phyloP scores from a whole-genome alignment of 1,140 invertebrate genomes.

The Colletes latitarsis region DNA sequence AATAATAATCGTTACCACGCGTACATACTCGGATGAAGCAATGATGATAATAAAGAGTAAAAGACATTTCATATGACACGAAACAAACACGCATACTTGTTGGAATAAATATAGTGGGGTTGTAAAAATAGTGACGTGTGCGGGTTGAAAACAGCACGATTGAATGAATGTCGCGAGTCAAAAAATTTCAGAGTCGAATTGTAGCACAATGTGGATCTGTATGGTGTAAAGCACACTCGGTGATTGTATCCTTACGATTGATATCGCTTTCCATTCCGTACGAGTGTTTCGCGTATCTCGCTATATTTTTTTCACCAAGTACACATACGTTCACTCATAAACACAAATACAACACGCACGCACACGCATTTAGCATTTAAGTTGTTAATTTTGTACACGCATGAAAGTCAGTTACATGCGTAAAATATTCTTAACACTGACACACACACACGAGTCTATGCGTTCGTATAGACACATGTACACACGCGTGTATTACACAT shows the following conservation, averaged over 20 bases:
- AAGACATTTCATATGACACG: conserved; percentile 18
- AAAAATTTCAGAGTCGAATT: too few relatives aligned
- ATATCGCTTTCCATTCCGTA: too few relatives aligned
- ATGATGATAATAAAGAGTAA: conserved; percentile 23
- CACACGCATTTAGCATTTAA: conserved; percentile 12
- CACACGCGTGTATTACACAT: background rate
- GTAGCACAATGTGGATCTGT: too few relatives aligned
- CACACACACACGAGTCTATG: background rate
- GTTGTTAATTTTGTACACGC: conserved; percentile 34
- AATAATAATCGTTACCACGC: conserved; percentile 47
- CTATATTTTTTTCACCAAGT: too few relatives aligned
- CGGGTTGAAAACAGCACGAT: too few relatives aligned
- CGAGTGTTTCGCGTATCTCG: too few relatives aligned
- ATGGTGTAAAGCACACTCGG: too few relatives aligned
- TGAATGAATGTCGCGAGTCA: too few relatives aligned
- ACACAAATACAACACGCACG: background rate
- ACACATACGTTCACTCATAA: background rate
- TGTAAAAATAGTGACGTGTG: too few relatives aligned
- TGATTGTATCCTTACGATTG: too few relatives aligned
- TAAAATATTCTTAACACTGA: conserved; percentile 17
- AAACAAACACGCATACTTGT: background rate
- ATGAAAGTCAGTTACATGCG: conserved; percentile 1
- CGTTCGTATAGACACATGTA: background rate
- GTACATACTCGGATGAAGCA: conserved; percentile 35
- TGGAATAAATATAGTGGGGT: too few relatives aligned